These are phyloP conservation scores for Spea multiplicata DNA, from an alignment of 2,113 vertebrate species.

Conservation along the genomic window DNA sequence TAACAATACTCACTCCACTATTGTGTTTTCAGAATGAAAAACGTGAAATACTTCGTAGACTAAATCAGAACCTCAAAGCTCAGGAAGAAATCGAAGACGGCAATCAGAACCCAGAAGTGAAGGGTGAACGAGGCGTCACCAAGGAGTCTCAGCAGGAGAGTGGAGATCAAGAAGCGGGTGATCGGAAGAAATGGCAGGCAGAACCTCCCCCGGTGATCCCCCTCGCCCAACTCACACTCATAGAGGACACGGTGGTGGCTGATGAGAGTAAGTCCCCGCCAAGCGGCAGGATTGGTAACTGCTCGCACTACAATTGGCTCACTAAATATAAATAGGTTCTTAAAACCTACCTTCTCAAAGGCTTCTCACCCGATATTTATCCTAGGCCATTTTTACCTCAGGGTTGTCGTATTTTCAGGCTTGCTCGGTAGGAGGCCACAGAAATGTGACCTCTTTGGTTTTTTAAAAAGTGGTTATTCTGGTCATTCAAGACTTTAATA, in stretches of 20 bases:
- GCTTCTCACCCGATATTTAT: no score
- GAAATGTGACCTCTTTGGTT: no score
- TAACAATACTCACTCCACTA: no score
- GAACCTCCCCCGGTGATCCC: conserved; percentile 69
- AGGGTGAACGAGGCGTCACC: conserved; percentile 43
- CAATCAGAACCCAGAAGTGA: conserved; percentile 47
- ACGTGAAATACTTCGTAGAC: conserved; percentile 83
- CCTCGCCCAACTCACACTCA: conserved; percentile 67
- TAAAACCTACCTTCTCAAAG: no score
- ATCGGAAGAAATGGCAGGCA: conserved; percentile 88
- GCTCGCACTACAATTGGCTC: no score
- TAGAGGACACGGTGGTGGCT: conserved; percentile 73
- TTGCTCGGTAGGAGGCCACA: no score
- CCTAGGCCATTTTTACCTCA: no score
- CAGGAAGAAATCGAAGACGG: conserved; percentile 62
- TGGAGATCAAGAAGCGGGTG: conserved; percentile 60
- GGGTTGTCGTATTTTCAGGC: no score
- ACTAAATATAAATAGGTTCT: no score
- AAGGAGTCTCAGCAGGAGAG: conserved; percentile 60
- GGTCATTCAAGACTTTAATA: no score
- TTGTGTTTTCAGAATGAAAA: conserved; percentile 76
- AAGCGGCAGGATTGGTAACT: no score
- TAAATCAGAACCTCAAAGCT: conserved; percentile 88
- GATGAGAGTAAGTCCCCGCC: conserved; percentile 66
- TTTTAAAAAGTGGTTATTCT: no score